phyloP scores from a whole-genome alignment of 2,888 invertebrate species.

The Caenorhabditis japonica region DNA sequence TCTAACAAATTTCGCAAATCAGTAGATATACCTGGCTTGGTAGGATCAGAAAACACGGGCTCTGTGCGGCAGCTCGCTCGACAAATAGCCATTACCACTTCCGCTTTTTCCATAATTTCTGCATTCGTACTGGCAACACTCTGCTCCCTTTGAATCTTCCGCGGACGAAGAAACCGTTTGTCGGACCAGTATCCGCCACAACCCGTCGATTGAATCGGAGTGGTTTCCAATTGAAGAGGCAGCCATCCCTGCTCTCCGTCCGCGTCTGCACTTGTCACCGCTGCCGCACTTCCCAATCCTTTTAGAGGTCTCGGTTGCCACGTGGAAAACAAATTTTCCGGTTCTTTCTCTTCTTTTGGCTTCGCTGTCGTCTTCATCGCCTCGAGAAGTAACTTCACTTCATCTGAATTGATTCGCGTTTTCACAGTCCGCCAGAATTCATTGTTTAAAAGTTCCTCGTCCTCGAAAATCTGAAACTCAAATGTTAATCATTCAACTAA shows the following conservation, averaged over 20 bases:
- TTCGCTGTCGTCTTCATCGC: constrained; percentile 20
- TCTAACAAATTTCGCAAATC: background rate
- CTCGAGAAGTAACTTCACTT: constrained; percentile 10
- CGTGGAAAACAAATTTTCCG: too few relatives aligned
- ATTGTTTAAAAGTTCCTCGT: constrained; percentile 22
- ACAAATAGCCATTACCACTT: constrained; percentile 51
- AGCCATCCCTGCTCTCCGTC: constrained; percentile 47
- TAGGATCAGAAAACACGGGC: constrained; percentile 13
- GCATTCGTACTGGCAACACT: constrained; percentile 42
- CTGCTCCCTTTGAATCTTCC: constrained; percentile 51
- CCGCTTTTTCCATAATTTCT: constrained; percentile 50
- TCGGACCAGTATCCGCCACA: constrained; percentile 60
- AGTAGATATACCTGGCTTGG: constrained; percentile 14
- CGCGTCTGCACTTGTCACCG: background rate
- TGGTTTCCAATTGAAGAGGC: constrained; percentile 50
- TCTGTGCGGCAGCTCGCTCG: constrained; percentile 4
- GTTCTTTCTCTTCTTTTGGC: constrained; percentile 22
- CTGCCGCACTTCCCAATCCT: background rate
- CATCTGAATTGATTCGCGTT: constrained; percentile 6
- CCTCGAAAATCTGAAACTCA: constrained; percentile 23
- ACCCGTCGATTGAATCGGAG: constrained; percentile 38
- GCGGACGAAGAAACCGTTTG: constrained; percentile 57
- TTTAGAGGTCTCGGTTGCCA: constrained; percentile 13
- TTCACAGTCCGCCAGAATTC: constrained; percentile 29
- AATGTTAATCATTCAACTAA: background rate